Conservation (phyloP, 2,113 vertebrate genomes). For the Lasiurus borealis region DNA sequence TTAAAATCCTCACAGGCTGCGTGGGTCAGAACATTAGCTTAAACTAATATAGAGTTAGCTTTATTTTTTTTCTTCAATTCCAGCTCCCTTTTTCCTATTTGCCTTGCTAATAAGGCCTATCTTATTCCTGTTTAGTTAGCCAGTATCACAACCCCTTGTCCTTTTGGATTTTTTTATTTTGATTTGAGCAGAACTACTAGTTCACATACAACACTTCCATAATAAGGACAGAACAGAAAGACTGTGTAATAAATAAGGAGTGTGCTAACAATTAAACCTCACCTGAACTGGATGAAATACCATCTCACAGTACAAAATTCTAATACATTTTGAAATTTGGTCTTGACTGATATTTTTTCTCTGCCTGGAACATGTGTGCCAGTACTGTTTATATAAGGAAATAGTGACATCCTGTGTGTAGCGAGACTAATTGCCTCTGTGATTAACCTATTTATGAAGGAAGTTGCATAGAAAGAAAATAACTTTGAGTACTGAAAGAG, state of each 20-base stretch:
- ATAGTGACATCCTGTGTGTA: conserved; percentile 81
- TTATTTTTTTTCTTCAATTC: conserved; percentile 56
- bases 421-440: conserved; percentile 76
- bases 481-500: conserved; percentile 25
- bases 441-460: conserved; percentile 75
- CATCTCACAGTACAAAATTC: background rate
- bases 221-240: background rate
- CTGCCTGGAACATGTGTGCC: conserved; percentile 58
- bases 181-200: background rate
- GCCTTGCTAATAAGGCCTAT: conserved; percentile 52
- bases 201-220: background rate
- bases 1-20: conserved; percentile 31
- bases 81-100: conserved; percentile 41
- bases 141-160: background rate
- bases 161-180: conserved; percentile 38
- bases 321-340: conserved; percentile 5
- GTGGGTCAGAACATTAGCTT: conserved; percentile 65
- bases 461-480: conserved; percentile 71
- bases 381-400: conserved; percentile 69
- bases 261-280: background rate
- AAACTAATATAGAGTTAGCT: conserved; percentile 59
- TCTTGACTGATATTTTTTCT: conserved; percentile 63
- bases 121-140: background rate
- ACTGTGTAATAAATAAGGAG: background rate
- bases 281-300: background rate